Conservation (phyloP, 2,113 vertebrate species). For the Platysteira castanea region DNA sequence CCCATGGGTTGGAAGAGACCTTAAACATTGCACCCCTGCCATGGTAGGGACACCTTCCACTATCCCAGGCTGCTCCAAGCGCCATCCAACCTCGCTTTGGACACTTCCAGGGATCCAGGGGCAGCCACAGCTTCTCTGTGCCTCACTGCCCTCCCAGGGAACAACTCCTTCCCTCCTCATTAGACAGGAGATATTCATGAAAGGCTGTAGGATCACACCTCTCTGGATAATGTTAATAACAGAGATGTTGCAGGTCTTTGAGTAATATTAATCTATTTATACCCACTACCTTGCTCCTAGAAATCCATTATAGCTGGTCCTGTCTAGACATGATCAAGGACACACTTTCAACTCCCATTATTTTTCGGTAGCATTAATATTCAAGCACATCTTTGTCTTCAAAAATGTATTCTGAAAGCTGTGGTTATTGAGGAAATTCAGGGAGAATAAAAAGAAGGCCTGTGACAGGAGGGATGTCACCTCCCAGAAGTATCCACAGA, state of each 20-base stretch:
- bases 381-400: slow-evolving; percentile 28
- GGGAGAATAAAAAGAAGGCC: not conserved
- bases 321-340: slow-evolving; percentile 57
- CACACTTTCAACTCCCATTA: slow-evolving; percentile 26
- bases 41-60: not conserved
- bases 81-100: rapidly evolving
- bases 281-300: slow-evolving; percentile 29
- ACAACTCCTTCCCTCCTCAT: not conserved
- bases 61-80: not conserved
- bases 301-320: slow-evolving; percentile 21
- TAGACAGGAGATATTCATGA: not conserved
- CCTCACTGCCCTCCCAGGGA: not conserved
- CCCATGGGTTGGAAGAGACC: not conserved
- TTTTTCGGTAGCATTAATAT: slow-evolving; percentile 25
- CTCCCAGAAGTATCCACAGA: not conserved
- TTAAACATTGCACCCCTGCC: not conserved
- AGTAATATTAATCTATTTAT: slow-evolving; percentile 42
- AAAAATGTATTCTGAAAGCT: slow-evolving; percentile 18
- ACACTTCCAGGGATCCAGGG: not conserved
- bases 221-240: not conserved
- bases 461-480: not conserved
- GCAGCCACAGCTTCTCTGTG: not conserved
- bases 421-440: slow-evolving; percentile 1
- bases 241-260: not conserved
- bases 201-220: not conserved